phyloP scores from a whole-genome alignment of 2,113 vertebrate species.

The Macrotis lagotis region DNA sequence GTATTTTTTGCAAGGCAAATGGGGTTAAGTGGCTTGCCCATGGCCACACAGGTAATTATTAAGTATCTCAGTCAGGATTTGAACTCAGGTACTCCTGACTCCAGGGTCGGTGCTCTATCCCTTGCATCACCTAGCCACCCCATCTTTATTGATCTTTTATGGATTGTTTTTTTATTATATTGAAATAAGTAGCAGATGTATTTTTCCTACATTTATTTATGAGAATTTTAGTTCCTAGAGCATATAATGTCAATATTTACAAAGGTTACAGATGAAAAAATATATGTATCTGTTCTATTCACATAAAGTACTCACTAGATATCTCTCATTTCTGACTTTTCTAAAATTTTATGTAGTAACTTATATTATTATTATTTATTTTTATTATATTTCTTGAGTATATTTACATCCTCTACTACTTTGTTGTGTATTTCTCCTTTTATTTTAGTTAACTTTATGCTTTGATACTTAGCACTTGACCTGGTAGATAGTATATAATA shows the following conservation, averaged over 20 bases:
- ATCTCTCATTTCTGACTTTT: not conserved
- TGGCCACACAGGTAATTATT: too few relatives aligned
- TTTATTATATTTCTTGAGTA: not conserved
- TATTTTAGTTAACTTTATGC: not conserved
- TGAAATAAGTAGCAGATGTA: not conserved
- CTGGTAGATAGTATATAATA: not conserved
- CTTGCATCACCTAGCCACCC: too few relatives aligned
- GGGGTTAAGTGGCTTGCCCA: too few relatives aligned
- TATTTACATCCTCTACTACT: not conserved
- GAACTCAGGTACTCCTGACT: too few relatives aligned
- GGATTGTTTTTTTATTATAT: not conserved
- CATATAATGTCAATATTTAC: not conserved
- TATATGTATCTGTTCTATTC: not conserved
- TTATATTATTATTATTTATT: not conserved
- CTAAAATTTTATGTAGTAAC: not conserved
- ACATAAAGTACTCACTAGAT: not conserved
- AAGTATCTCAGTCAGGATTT: too few relatives aligned
- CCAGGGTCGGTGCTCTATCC: too few relatives aligned
- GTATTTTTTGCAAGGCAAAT: too few relatives aligned
- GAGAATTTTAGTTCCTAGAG: not conserved
- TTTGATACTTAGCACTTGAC: not conserved
- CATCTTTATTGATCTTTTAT: not conserved
- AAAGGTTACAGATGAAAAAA: not conserved
- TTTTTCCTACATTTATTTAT: not conserved
- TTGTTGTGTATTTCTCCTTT: not conserved